phyloP scores from a whole-genome alignment of 2,888 invertebrate species.

The Diaprepes abbreviatus region DNA sequence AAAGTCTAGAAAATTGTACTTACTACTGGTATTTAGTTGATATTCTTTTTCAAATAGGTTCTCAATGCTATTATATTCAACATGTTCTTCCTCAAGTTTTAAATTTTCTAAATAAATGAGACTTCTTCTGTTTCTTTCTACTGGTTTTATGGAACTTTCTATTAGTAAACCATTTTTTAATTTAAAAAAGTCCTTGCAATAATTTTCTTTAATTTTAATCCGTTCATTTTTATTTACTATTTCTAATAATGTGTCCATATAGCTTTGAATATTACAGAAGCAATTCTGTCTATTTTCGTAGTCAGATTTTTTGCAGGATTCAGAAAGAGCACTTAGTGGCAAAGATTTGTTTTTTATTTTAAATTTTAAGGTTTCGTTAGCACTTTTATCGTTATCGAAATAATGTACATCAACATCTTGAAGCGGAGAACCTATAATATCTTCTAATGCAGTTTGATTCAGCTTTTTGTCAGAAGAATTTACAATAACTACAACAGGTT shows the following conservation, averaged over 20 bases:
- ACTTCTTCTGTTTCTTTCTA: conserved; percentile 56
- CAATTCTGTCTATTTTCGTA: conserved; percentile 56
- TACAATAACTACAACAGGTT: conserved; percentile 51
- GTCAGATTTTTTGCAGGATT: conserved; percentile 53
- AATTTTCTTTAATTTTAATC: conserved; percentile 41
- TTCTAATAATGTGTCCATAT: conserved; percentile 43
- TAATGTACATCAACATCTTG: conserved; percentile 50
- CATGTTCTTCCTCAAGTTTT: conserved; percentile 39
- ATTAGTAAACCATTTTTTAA: conserved; percentile 53
- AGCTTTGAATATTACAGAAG: conserved; percentile 56
- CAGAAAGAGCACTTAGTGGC: conserved; percentile 10
- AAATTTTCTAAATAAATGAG: conserved; percentile 54
- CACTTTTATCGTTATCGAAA: conserved; percentile 46
- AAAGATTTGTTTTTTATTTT: conserved; percentile 2
- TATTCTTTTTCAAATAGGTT: conserved; percentile 55
- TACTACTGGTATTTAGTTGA: conserved; percentile 46
- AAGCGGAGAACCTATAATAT: conserved; percentile 48
- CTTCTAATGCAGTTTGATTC: conserved; percentile 51
- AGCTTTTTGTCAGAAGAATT: conserved; percentile 51
- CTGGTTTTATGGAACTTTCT: conserved; percentile 52
- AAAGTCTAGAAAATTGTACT: conserved; percentile 11
- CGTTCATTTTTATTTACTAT: conserved; percentile 40
- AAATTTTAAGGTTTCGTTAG: conserved; percentile 23
- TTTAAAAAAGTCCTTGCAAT: conserved; percentile 51
- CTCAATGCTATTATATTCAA: conserved; percentile 54